Percentiles rank a stretch among this genome's conserved stretches.
phyloP scores from a whole-genome alignment of 2,113 vertebrate species.

The Crotalus viridis region DNA sequence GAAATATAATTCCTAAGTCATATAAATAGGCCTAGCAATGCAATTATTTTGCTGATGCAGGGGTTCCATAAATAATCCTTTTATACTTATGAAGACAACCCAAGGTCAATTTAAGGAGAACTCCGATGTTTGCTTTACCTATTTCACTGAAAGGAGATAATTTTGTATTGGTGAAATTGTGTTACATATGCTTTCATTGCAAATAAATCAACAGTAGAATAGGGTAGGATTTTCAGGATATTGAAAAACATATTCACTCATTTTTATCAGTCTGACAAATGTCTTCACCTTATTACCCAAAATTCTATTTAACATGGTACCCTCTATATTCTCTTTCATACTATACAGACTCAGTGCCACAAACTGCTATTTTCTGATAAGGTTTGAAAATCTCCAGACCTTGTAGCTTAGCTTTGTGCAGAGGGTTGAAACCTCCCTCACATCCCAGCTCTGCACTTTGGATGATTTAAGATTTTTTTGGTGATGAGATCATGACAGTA shows the following conservation, averaged over 20 bases:
- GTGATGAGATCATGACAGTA: neutral
- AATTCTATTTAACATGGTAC: neutral
- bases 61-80: conserved; percentile 34
- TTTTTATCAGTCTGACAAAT: neutral
- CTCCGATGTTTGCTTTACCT: neutral
- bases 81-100: conserved; percentile 29
- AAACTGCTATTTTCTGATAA: neutral
- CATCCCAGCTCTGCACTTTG: neutral
- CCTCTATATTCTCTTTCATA: neutral
- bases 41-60: conserved; percentile 26
- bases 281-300: conserved; percentile 14
- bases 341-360: neutral
- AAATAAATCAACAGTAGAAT: neutral
- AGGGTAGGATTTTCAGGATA: neutral
- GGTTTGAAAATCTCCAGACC: conserved; percentile 25
- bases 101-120: conserved; percentile 25
- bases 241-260: neutral
- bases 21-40: conserved; percentile 6
- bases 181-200: neutral
- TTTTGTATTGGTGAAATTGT: neutral
- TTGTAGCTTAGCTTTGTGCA: conserved; percentile 1
- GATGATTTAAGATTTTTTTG: neutral
- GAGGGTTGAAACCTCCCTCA: neutral
- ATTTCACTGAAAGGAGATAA: neutral
- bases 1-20: conserved; percentile 32